These are phyloP conservation scores for Spilogale gracilis DNA, from an alignment of 2,113 vertebrate genomes.

Conservation along the genomic window DNA sequence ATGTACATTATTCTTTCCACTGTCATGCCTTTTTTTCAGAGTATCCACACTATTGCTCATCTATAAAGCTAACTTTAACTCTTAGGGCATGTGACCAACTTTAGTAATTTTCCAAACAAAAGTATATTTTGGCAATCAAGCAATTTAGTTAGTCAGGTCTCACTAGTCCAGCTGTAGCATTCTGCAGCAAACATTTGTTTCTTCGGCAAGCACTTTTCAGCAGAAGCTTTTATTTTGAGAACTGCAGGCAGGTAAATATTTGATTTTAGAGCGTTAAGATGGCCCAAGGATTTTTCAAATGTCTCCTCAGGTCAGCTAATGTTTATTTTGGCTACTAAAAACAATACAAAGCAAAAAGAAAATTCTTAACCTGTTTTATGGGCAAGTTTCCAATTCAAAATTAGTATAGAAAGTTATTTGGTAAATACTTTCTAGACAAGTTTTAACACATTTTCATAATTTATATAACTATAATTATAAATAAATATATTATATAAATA, in stretches of 20 bases:
- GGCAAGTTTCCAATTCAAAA: not conserved
- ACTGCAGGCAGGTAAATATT: slow-evolving; percentile 40
- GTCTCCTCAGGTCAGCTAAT: slow-evolving; percentile 32
- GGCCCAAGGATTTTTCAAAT: slow-evolving; percentile 54
- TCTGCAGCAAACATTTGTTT: slow-evolving; percentile 12
- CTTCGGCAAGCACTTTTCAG: not conserved
- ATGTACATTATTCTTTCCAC: not conserved
- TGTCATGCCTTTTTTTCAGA: not conserved
- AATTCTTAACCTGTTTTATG: not conserved
- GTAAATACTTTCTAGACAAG: not conserved
- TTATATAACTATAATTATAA: not conserved
- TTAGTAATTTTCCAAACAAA: not conserved
- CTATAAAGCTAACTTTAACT: not conserved
- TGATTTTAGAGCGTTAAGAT: slow-evolving; percentile 53
- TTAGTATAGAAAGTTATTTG: not conserved
- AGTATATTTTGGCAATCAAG: not conserved
- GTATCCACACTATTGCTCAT: not conserved
- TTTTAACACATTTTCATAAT: not conserved
- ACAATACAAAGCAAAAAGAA: not conserved
- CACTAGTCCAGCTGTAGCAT: not conserved
- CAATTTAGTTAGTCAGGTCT: not conserved
- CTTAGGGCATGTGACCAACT: not conserved
- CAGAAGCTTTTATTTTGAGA: slow-evolving; percentile 58
- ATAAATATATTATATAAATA: not conserved
- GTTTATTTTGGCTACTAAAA: slow-evolving; percentile 54